A percentile compares a stretch with the other conserved stretches of the same genome.
Evolutionary conservation across 2,797 vertebrate genomes (phyloP).

Genomic region (Argya squamiceps): DNA sequence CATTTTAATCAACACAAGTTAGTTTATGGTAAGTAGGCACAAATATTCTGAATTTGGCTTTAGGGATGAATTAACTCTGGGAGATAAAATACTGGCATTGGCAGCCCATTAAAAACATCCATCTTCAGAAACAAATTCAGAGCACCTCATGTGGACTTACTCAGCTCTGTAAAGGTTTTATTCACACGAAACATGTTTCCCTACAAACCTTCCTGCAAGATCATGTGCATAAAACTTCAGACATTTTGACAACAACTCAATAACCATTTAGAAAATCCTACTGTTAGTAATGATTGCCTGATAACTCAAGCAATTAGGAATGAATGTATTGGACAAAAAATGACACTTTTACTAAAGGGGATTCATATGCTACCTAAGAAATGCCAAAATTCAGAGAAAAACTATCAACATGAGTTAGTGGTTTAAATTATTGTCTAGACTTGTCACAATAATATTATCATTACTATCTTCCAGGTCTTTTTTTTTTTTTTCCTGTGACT

Average conservation of each 20-base stretch:
- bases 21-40: not conserved
- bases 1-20: not conserved
- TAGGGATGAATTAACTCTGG: not conserved
- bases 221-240: not conserved
- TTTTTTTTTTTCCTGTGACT: not conserved
- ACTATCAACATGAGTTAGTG: not conserved
- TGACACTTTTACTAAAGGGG: not conserved
- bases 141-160: not conserved
- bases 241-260: conserved; percentile 13
- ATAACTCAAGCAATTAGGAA: conserved; percentile 23
- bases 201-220: not conserved
- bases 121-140: not conserved
- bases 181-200: not conserved
- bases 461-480: not conserved
- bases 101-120: not conserved
- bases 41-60: not conserved
- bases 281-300: not conserved
- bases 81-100: not conserved
- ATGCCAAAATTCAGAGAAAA: conserved; percentile 16
- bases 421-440: not conserved
- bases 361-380: not conserved
- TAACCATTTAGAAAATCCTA: conserved; percentile 35
- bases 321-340: not conserved
- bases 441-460: not conserved
- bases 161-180: not conserved